Evolutionary conservation across 2,113 vertebrate genomes (phyloP).

Genomic region (Clarias batrachus): DNA sequence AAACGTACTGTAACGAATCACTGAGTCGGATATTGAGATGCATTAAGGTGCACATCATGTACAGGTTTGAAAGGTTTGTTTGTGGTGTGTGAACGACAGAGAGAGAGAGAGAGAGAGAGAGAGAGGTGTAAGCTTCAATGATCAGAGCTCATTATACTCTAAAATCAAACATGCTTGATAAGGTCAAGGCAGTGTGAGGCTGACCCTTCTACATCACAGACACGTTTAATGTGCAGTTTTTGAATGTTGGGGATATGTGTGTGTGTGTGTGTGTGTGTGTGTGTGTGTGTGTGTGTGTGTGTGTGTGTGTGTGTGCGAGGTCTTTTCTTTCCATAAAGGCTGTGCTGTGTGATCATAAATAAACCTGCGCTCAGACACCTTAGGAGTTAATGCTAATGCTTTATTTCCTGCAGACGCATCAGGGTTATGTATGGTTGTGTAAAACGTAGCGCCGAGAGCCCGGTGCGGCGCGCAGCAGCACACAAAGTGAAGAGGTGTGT

Average conservation of each 20-base stretch:
- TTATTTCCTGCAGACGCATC: background rate
- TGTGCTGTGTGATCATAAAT: background rate
- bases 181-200: constrained; percentile 28
- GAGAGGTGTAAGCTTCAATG: constrained; percentile 1
- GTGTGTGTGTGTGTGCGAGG: background rate
- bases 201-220: constrained; percentile 17
- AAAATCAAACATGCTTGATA: constrained; percentile 37
- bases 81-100: background rate
- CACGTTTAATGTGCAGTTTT: constrained; percentile 10
- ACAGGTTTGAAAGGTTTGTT: background rate
- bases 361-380: background rate
- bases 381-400: background rate
- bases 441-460: constrained; percentile 6
- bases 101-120: background rate
- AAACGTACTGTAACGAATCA: constrained; percentile 5
- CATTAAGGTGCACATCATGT: background rate
- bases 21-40: background rate
- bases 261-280: no score
- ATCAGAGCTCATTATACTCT: constrained; percentile 41
- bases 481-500: constrained; percentile 35
- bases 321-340: background rate
- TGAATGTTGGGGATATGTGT: background rate
- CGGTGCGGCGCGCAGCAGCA: background rate
- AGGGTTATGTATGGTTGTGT: constrained; percentile 1
- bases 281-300: background rate